These are phyloP conservation scores for Marcusenius ussheri DNA, from an alignment of 2,113 vertebrate species.

Conservation along the genomic window DNA sequence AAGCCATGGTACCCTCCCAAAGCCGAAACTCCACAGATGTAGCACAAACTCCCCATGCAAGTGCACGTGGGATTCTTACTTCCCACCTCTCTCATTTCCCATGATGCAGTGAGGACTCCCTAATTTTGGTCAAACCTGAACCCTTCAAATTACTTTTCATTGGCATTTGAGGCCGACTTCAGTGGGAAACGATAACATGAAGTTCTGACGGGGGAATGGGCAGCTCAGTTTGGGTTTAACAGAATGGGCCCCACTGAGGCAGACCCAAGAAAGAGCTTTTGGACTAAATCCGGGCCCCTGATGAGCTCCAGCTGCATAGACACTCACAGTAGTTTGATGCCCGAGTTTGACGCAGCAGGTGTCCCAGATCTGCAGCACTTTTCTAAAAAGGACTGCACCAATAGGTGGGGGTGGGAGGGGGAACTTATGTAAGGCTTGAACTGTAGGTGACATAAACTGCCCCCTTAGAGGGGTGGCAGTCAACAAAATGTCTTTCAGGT, in stretches of 20 bases:
- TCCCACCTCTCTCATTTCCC: background rate
- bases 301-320: slow-evolving; percentile 45
- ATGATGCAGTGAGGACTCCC: background rate
- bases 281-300: slow-evolving; percentile 51
- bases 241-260: slow-evolving; percentile 40
- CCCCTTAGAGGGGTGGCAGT: background rate
- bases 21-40: background rate
- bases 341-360: slow-evolving; percentile 35
- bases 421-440: background rate
- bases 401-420: background rate
- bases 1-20: background rate
- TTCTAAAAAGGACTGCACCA: slow-evolving; percentile 32
- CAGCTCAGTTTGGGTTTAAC: slow-evolving; percentile 13
- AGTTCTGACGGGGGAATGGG: background rate
- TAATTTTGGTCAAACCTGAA: background rate
- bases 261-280: slow-evolving; percentile 25
- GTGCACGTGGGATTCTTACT: background rate
- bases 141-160: background rate
- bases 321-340: slow-evolving; percentile 46
- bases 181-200: background rate
- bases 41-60: background rate
- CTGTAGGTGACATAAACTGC: background rate
- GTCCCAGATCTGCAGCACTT: slow-evolving; percentile 33
- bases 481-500: background rate
- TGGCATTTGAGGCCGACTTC: background rate